A percentile compares a stretch with the other conserved stretches of the same genome.
Evolutionary conservation across 2,113 vertebrate species (phyloP).

Genomic region (Carassius carassius): DNA sequence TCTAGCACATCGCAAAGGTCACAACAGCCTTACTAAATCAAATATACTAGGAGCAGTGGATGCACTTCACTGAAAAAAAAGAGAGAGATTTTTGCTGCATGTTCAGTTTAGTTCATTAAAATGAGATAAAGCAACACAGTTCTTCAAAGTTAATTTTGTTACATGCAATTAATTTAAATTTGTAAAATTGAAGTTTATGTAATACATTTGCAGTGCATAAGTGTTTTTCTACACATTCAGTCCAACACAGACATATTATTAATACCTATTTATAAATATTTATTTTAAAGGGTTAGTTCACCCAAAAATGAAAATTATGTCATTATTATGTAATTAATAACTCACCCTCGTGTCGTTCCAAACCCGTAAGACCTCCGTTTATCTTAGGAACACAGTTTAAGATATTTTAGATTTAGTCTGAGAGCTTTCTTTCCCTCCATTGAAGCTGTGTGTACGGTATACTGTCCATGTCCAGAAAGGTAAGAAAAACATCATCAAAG

Average conservation of each 20-base stretch:
- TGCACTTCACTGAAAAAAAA: not conserved
- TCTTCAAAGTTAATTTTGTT: not conserved
- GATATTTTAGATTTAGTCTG: no score
- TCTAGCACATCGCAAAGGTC: not conserved
- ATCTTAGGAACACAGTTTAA: no score
- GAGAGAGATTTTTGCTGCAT: not conserved
- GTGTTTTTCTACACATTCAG: not conserved
- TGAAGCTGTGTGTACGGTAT: no score
- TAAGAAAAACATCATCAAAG: no score
- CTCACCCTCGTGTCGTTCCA: no score
- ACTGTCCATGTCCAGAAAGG: no score
- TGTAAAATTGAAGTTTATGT: not conserved
- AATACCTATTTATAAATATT: not conserved
- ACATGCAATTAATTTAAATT: not conserved
- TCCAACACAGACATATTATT: not conserved
- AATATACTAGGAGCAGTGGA: not conserved
- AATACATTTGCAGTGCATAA: not conserved
- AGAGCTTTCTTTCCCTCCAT: no score
- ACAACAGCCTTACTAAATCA: slow-evolving; percentile 9
- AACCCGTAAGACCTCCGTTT: no score
- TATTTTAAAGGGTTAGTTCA: not conserved
- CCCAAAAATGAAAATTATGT: no score
- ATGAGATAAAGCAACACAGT: slow-evolving; percentile 4
- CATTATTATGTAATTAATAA: no score
- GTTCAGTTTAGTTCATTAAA: slow-evolving; percentile 2